Base-by-base conservation (phyloP, 2,113 vertebrate species). In the Glaucidium brasilianum region DNA sequence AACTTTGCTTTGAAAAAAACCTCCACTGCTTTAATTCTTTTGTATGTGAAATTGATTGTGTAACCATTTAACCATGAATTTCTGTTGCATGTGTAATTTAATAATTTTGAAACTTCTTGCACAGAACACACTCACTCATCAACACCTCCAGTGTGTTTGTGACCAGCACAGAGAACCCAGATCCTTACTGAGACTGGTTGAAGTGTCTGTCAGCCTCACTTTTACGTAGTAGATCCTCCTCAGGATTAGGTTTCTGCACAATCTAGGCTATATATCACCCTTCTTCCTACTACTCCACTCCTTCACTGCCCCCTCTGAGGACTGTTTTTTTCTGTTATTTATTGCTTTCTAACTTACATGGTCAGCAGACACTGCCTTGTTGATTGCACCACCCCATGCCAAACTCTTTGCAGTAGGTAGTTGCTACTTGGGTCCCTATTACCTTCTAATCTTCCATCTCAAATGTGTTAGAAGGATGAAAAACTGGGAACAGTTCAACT, bases 111-210 rank as follows among this genome's bases (percentile, higher is more conserved):
- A 60, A 15, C 18, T 69, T 43, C 27, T 58, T 53, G 55, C 7
- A 23, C 25, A 53, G 45, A 43, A 27, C 11, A 52, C 20, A 39
- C 26, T 59, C 4, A 10, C 2, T 5, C 0, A 0, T 35, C 21
- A 81, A 92, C 23, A 5, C 14, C 5, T 76, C 20, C 18, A 12
- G 15, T 9, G 8, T 71, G 22, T 15, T 69, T 74, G 21, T 60
- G 13, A 60, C 5, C 66, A 52, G 19, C 0, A 1, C 18, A 80
- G 9, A 14, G 12, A 18, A 83, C 12, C 17, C 66, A 41, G 21
- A 41, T 4, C 4, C 8, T 71, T 23, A 27, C 5, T 41, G 27
- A 23, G 13, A 10, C 21, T 68, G 29, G 3, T 13, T 67, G 37
- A 59, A 78, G 32, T 12, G 3, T 30, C 13, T 93, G 47, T 29